Base-by-base conservation (phyloP, 2,888 invertebrate species). In the Ischnura elegans region DNA sequence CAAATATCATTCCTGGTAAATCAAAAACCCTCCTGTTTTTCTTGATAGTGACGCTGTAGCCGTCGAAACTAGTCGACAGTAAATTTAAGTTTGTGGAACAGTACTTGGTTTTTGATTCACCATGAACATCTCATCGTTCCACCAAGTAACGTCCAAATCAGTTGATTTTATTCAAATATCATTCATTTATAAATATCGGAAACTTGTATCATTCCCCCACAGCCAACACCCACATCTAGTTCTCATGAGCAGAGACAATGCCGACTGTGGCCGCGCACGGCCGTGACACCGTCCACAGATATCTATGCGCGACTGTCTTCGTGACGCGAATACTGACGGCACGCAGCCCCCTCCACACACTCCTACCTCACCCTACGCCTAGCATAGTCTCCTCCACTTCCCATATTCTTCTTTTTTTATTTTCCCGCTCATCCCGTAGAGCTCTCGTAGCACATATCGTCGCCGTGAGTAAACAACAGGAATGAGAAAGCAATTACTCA, bases 281-380 rank as follows among this genome's bases (percentile, higher is more conserved):
- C 76, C 76, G 76, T 76, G 76, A 76, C 76, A 76, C 76, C 36
- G 76, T 76, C 36, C 36, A 36, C 76, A 76, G 76, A 76, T 36
- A 76, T n/a, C n/a, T n/a, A n/a, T 76, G 76, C 76, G 76, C 13
- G 29, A 13, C 29, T 25, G 25, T 16, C 1, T 36, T n/a, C 61
- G 61, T 61, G 61, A 25, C n/a, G 61, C n/a, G 61, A 61, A 61
- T 61, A n/a, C n/a, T n/a, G 61, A 61, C n/a, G 61, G 19, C n/a
- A n/a, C 4, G n/a, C 61, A 6, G 61, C 61, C n/a, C 61, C 61
- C 61, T 25, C 19, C 61, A n/a, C 61, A 8, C 61, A n/a, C 61
- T 6, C 25, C 4, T 25, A 1, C 61, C 61, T n/a, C 61, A 8
- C 36, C 76, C 2, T 13, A 13, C 29, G 8, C 5, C 36, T 25